These are phyloP conservation scores for Agrotis clavis DNA, from an alignment of 2,888 invertebrate genomes.

Conservation along the genomic window DNA sequence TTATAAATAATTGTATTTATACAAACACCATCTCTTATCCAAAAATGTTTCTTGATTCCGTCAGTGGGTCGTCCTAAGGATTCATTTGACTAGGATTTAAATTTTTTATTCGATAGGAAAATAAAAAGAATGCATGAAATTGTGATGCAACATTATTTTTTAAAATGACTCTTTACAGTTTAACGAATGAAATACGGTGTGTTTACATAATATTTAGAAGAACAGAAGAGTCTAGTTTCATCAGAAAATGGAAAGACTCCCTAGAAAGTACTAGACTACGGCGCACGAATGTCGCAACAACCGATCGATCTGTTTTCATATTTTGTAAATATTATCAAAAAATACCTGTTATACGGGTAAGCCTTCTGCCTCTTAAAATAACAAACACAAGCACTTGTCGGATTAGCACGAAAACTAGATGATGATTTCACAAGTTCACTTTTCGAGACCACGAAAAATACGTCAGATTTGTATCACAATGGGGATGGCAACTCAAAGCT, in stretches of 20 bases:
- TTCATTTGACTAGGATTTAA: too few relatives aligned
- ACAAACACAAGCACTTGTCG: constrained; percentile 36
- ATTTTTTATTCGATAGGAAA: too few relatives aligned
- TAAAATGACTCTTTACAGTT: too few relatives aligned
- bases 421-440: constrained; percentile 11
- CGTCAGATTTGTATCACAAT: constrained; percentile 26
- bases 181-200: too few relatives aligned
- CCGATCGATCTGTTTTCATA: constrained; percentile 78
- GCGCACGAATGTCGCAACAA: constrained; percentile 73
- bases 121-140: background rate
- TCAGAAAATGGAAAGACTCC: constrained; percentile 49
- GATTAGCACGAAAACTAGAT: constrained; percentile 38
- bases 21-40: too few relatives aligned
- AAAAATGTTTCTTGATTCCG: too few relatives aligned
- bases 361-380: constrained; percentile 11
- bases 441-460: constrained; percentile 22
- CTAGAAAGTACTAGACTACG: constrained; percentile 69
- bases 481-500: too few relatives aligned
- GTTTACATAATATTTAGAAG: background rate
- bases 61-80: too few relatives aligned
- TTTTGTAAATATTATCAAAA: constrained; percentile 34
- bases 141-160: constrained; percentile 44
- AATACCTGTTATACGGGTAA: constrained; percentile 44
- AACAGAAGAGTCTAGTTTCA: constrained; percentile 19
- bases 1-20: too few relatives aligned